phyloP scores from a whole-genome alignment of 2,797 vertebrate genomes.

The Micrastur ruficollis region DNA sequence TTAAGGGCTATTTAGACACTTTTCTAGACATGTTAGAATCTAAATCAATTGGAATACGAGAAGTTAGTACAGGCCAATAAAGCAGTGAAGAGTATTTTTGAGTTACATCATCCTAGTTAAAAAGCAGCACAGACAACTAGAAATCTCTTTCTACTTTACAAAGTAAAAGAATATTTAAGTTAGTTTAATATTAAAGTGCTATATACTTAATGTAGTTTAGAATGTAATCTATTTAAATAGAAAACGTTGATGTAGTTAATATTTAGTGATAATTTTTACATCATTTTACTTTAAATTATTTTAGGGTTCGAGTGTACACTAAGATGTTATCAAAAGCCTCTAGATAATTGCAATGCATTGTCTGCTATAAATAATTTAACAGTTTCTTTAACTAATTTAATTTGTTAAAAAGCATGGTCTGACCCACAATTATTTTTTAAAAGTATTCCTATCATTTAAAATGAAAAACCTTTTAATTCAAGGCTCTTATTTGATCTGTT shows the following conservation, averaged over 20 bases:
- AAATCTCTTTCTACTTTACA: neutral
- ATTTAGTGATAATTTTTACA: neutral
- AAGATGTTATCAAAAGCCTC: neutral
- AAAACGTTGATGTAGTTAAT: accelerated
- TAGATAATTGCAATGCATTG: neutral
- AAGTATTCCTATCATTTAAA: neutral
- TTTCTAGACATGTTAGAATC: neutral
- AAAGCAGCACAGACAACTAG: neutral
- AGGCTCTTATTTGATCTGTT: neutral
- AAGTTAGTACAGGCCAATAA: neutral
- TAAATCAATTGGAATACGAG: neutral
- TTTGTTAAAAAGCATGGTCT: neutral
- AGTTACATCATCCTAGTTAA: neutral
- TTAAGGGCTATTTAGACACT: neutral
- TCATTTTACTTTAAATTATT: neutral
- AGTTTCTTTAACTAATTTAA: neutral
- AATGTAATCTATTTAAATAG: no score
- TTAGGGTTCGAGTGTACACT: neutral
- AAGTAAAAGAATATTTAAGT: neutral
- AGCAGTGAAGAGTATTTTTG: neutral
- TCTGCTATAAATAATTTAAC: neutral
- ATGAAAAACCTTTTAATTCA: neutral
- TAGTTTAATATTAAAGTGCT: neutral
- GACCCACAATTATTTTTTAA: neutral
- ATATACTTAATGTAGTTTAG: neutral